Conservation (phyloP, 2,888 invertebrate species). For the Limnephilus auricula region DNA sequence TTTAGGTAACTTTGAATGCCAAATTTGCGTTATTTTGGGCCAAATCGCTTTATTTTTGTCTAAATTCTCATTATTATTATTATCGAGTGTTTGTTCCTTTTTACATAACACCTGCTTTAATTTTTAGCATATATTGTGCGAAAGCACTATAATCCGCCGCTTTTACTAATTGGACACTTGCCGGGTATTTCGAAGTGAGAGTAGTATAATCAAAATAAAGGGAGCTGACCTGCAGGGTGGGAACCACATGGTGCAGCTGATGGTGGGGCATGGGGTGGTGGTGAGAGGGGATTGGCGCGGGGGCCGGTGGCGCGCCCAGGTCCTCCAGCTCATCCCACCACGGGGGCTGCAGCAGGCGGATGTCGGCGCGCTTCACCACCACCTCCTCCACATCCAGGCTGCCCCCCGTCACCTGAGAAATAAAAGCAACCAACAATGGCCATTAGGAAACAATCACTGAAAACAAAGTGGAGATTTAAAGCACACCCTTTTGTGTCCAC, state of each 20-base stretch:
- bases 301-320: constrained; percentile 72
- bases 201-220: background rate
- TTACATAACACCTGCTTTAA: no score
- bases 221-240: constrained; percentile 68
- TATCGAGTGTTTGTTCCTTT: no score
- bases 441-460: background rate
- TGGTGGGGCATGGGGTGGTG: constrained; percentile 52
- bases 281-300: constrained; percentile 69
- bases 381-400: constrained; percentile 77
- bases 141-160: no score
- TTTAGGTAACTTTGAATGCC: no score
- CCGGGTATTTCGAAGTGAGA: no score
- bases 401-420: constrained; percentile 57
- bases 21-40: no score
- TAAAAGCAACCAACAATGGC: background rate
- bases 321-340: constrained; percentile 97
- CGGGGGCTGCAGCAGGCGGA: constrained; percentile 93
- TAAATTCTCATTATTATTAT: no score
- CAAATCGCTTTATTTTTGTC: no score
- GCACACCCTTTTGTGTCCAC: no score
- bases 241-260: constrained; percentile 71
- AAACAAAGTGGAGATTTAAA: no score
- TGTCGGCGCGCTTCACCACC: constrained; percentile 91
- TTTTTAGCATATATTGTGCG: no score
- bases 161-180: no score